Evolutionary conservation across 2,888 invertebrate species (phyloP), one percentile per base, ranked within the genome.

Genomic region (Allolobophora icterica): DNA sequence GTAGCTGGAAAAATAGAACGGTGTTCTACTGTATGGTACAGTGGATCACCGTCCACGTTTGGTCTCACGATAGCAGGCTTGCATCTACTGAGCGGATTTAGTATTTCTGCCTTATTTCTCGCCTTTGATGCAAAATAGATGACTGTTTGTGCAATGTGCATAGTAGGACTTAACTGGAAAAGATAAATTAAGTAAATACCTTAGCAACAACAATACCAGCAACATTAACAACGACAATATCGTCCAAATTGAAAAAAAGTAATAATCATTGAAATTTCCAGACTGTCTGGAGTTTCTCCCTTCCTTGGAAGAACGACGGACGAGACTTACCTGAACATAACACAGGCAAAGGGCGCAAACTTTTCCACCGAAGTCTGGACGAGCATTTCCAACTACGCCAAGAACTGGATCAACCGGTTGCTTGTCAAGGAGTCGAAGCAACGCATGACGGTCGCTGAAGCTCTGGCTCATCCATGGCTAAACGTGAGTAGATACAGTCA

Each of bases 391-490:
- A 93, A 93, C 17, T 94, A 94, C 30, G 95, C 94, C 83, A 94
- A 94, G 91, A 94, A 95, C 93, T 95, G 95, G 93, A 95, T 95
- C 93, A 93, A 93, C 90, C 94, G 93, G 91, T 93, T 95, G 6
- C 89, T 92, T 21, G 84, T 89, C 89, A 84, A 38, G 42, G 92
- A 91, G 87, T 91, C 40, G 93, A 95, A 95, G 90, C 94, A 95
- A 92, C 93, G 96, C 91, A 95, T 96, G 95, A 95, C 95, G 2
- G 95, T 95, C 89, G 94, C 94, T 90, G 95, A 96, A 91, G 95
- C 95, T 33, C 92, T 96, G 71, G 94, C 94, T 89, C 95, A 96
- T 93, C 95, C 95, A 24, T 96, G 95, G 96, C 94, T 96, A 89
- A 95, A 95, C 93, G 96, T 96, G 93, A 94, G 95, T 94, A 40